phyloP scores from a whole-genome alignment of 2,888 invertebrate species.

The Stenotaenia linearis region DNA sequence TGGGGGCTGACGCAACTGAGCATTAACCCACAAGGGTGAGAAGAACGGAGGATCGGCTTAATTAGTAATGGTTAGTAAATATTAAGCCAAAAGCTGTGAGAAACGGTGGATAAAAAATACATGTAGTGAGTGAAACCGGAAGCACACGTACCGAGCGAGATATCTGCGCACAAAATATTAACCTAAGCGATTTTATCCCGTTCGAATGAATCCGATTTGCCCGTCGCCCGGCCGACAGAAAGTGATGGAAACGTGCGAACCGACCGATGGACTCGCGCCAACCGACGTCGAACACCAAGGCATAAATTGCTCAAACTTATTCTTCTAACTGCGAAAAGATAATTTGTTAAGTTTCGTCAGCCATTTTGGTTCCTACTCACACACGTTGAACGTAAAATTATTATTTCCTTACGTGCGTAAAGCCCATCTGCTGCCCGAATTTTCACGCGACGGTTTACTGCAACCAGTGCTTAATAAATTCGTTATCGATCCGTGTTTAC shows the following conservation, averaged over 20 bases:
- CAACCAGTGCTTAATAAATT: not conserved
- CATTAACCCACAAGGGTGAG: constrained; percentile 32
- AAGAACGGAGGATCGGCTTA: not conserved
- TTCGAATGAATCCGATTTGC: too few species aligned
- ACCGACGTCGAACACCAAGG: not conserved
- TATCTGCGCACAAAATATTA: not conserved
- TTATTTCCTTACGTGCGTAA: too few species aligned
- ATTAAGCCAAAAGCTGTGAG: not conserved
- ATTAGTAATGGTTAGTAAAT: not conserved
- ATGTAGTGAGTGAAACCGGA: not conserved
- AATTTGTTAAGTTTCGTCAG: not conserved
- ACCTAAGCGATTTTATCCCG: too few species aligned
- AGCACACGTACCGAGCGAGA: not conserved
- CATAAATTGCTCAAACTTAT: not conserved
- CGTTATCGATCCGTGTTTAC: not conserved
- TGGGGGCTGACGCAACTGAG: constrained; percentile 36
- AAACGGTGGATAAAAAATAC: not conserved
- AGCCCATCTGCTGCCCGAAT: too few species aligned
- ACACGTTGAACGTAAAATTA: not conserved
- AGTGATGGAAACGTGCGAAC: too few species aligned
- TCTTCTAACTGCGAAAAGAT: not conserved
- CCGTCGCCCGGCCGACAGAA: too few species aligned
- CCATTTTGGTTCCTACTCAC: not conserved
- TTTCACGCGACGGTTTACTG: too few species aligned
- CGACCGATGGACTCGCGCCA: too few species aligned